Evolutionary conservation across 2,113 vertebrate species (phyloP).

Genomic region (Synodontis membranacea): DNA sequence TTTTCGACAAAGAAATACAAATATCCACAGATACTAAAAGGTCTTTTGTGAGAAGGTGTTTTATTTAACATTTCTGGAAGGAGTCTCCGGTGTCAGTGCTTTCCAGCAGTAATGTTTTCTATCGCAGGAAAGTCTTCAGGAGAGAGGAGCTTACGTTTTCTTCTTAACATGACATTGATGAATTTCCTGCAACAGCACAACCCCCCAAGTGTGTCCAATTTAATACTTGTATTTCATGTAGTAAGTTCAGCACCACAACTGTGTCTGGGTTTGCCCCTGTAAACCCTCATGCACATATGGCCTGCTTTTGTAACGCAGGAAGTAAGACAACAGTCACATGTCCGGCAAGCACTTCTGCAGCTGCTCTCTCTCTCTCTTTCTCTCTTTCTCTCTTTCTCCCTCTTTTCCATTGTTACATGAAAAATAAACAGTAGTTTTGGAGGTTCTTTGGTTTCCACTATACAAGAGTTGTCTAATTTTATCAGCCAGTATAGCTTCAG

Average conservation of each 20-base stretch:
- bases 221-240: conserved; percentile 58
- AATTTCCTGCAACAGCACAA: background rate
- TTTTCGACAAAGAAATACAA: background rate
- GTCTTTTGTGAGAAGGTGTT: background rate
- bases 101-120: background rate
- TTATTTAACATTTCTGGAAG: background rate
- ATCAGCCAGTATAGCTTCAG: background rate
- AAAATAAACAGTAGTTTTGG: conserved; percentile 74
- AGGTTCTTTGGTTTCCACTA: conserved; percentile 64
- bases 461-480: background rate
- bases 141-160: background rate
- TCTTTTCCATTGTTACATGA: conserved; percentile 76
- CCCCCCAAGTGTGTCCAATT: background rate
- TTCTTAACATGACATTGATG: background rate
- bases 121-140: background rate
- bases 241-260: conserved; percentile 65
- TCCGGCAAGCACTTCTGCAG: conserved; percentile 68
- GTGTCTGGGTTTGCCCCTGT: conserved; percentile 67
- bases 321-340: conserved; percentile 77
- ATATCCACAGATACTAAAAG: background rate
- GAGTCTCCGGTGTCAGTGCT: background rate
- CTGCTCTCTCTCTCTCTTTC: conserved; percentile 62
- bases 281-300: conserved; percentile 71
- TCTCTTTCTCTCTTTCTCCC: conserved; percentile 17
- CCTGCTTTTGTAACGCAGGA: conserved; percentile 70